These are phyloP conservation scores for Diaprepes abbreviatus DNA, from an alignment of 2,888 invertebrate species.

Conservation along the genomic window DNA sequence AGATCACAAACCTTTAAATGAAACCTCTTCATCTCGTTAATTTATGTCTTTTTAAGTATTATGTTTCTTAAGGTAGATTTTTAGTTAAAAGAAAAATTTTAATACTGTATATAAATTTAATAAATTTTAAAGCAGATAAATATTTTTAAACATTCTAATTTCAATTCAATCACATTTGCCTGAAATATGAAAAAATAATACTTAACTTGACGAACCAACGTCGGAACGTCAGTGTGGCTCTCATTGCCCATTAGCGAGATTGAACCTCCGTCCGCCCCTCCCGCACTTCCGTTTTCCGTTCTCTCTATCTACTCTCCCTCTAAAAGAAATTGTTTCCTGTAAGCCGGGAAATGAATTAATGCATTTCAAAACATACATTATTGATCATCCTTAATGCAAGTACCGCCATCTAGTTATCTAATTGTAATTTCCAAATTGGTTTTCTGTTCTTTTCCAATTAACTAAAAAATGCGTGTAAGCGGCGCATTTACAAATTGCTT, in stretches of 20 bases:
- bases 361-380: slow-evolving; percentile 67
- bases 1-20: too few species aligned
- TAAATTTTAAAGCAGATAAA: background rate
- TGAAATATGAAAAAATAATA: slow-evolving; percentile 19
- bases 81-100: too few species aligned
- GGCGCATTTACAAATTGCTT: slow-evolving; percentile 33
- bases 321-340: slow-evolving; percentile 67
- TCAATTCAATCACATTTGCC: slow-evolving; percentile 16
- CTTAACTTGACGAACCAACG: slow-evolving; percentile 39
- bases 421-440: slow-evolving; percentile 30
- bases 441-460: slow-evolving; percentile 31
- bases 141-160: slow-evolving; percentile 3
- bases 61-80: too few species aligned
- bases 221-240: slow-evolving; percentile 65
- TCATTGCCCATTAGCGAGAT: slow-evolving; percentile 67
- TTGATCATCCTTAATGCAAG: slow-evolving; percentile 66
- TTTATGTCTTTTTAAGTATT: too few species aligned
- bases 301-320: slow-evolving; percentile 67
- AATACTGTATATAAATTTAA: background rate
- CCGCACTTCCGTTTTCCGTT: slow-evolving; percentile 50
- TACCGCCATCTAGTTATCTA: slow-evolving; percentile 65
- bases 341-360: slow-evolving; percentile 67
- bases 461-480: slow-evolving; percentile 35
- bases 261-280: slow-evolving; percentile 63
- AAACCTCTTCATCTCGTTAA: too few species aligned